Evolutionary conservation across 2,888 invertebrate species (phyloP).

Genomic region (Syritta pipiens): DNA sequence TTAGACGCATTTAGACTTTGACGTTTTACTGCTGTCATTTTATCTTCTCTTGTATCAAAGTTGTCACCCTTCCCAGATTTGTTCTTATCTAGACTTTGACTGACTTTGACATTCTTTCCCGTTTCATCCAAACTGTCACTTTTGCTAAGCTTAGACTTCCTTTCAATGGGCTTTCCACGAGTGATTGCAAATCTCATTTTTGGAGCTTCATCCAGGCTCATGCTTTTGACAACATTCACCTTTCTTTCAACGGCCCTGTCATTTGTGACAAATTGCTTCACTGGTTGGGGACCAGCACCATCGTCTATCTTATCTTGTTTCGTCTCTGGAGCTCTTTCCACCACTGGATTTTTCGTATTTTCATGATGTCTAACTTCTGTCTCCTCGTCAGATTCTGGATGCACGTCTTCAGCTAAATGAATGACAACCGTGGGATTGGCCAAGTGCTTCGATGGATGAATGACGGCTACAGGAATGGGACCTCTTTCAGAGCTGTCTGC

Average conservation of each 20-base stretch:
- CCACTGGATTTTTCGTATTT: too few species aligned
- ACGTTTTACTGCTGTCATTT: too few species aligned
- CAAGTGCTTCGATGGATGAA: slow-evolving; percentile 20
- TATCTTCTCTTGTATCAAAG: too few species aligned
- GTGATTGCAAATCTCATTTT: too few species aligned
- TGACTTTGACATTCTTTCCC: background rate
- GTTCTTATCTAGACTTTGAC: background rate
- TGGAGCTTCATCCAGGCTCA: background rate
- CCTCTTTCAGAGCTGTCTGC: background rate
- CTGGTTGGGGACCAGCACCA: too few species aligned
- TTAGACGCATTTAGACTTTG: too few species aligned
- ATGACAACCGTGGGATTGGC: background rate
- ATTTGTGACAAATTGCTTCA: too few species aligned
- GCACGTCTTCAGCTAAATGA: background rate
- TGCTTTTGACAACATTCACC: background rate
- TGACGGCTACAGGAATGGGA: slow-evolving; percentile 11
- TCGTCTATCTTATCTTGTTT: too few species aligned
- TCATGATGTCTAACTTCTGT: too few species aligned
- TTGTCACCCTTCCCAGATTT: too few species aligned
- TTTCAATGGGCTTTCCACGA: slow-evolving; percentile 15
- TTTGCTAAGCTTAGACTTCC: background rate
- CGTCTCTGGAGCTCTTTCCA: too few species aligned
- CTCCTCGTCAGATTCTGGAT: background rate
- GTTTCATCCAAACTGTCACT: background rate
- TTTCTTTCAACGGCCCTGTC: too few species aligned